phyloP scores from a whole-genome alignment of 2,888 invertebrate genomes.

The Lasioglossum malachurum region DNA sequence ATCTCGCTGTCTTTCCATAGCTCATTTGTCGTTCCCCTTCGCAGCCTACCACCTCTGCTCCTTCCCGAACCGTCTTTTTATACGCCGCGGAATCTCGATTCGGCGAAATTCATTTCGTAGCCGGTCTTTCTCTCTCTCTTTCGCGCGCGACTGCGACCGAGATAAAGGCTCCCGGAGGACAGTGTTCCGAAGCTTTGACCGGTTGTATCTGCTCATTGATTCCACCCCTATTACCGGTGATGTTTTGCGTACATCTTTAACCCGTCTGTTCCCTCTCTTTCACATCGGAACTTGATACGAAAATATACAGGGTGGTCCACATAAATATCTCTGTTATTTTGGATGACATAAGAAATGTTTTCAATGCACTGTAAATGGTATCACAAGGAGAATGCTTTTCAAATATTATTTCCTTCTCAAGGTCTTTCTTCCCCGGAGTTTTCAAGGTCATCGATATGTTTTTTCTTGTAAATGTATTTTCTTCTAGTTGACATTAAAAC shows the following conservation, averaged over 20 bases:
- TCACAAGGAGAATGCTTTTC: too few species aligned
- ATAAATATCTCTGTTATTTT: too few species aligned
- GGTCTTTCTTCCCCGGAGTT: too few species aligned
- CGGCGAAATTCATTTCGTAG: conserved; percentile 55
- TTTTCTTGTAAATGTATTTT: too few species aligned
- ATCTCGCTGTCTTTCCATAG: conserved; percentile 28
- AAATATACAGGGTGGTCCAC: too few species aligned
- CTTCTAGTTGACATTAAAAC: too few species aligned
- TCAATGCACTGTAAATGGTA: too few species aligned
- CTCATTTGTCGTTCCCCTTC: conserved; percentile 48
- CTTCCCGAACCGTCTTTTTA: not conserved
- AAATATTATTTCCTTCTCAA: too few species aligned
- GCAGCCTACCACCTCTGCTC: not conserved
- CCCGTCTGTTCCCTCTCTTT: not conserved
- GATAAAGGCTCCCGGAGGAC: too few species aligned
- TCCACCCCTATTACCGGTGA: not conserved
- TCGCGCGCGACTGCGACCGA: not conserved
- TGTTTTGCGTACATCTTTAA: not conserved
- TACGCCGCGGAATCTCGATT: conserved; percentile 29
- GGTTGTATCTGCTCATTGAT: not conserved
- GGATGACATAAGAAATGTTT: too few species aligned
- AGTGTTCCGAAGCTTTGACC: not conserved
- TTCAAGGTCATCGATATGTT: too few species aligned
- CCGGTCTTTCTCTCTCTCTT: not conserved
- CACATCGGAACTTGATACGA: not conserved